Evolutionary conservation across 2,113 vertebrate species (phyloP).

Genomic region (Forbesichthys papilliferus): DNA sequence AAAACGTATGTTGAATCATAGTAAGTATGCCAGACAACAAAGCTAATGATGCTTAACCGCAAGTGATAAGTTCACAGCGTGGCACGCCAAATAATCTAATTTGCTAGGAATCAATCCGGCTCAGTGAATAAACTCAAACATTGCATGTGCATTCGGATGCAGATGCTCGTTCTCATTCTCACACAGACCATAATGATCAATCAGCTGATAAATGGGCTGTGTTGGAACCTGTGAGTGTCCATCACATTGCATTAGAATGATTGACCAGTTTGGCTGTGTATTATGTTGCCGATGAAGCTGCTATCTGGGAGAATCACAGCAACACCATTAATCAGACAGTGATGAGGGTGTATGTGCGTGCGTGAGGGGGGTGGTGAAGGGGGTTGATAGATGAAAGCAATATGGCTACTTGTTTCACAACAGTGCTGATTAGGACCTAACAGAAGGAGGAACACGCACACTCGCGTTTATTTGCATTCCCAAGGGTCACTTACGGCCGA

Average conservation of each 20-base stretch:
- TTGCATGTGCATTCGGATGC: constrained; percentile 3
- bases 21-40: neutral
- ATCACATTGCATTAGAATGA: constrained; percentile 65
- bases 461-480: constrained; percentile 22
- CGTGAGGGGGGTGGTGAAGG: constrained; percentile 12
- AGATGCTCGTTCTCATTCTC: neutral
- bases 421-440: constrained; percentile 33
- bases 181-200: constrained; percentile 37
- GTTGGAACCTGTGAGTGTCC: constrained; percentile 41
- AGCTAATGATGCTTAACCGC: too few relatives aligned
- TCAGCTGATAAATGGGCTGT: constrained; percentile 27
- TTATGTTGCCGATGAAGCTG: constrained; percentile 57
- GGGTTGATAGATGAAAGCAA: constrained; percentile 16
- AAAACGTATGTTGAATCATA: neutral
- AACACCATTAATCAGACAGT: constrained; percentile 53
- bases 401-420: constrained; percentile 36
- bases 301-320: constrained; percentile 55
- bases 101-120: too few relatives aligned
- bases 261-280: constrained; percentile 55
- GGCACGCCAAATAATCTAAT: too few relatives aligned
- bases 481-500: constrained; percentile 59
- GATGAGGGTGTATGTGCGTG: constrained; percentile 46
- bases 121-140: neutral
- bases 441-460: constrained; percentile 13
- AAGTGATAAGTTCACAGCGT: too few relatives aligned